Evolutionary conservation across 1,140 invertebrate species (phyloP), one percentile per base, ranked within the genome.

Genomic region (Bombus terrestris): DNA sequence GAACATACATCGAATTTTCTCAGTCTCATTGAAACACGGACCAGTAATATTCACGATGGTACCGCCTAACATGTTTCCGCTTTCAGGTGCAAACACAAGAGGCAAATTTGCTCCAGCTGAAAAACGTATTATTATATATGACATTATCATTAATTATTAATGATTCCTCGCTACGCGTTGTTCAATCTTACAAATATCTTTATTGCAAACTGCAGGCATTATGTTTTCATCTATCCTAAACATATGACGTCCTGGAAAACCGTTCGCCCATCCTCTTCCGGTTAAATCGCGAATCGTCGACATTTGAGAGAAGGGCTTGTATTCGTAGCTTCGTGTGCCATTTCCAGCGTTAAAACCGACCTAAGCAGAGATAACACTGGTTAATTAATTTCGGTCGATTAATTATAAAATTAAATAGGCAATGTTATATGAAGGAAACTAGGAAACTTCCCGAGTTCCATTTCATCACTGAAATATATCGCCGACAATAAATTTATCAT

Each of bases 271-370:
- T 35, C 98, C 98, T 91, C 98, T 96, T 22, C 96, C 96, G 0
- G 97, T 96, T 74, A 99, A 95, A 95, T 98, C 98, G 85, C 97
- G 96, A 18, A 99, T 96, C 35, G 98, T 97, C 41, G 98, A 97
- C 53, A 96, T 96, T 95, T 99, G 98, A 71, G 98, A 99, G 94
- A 98, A 99, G 0, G 98, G 98, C 79, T 96, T 96, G 93, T 99
- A 99, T 94, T 99, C 98, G 93, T 97, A 99, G 83, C 97, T 97
- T 92, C 97, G 96, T 2, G 98, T 99, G 28, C 98, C 98, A 92
- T 99, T 99, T 81, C 98, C 98, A 77, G 97, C 98, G 93, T 99
- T 99, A 94, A 99, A 99, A 62, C 98, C 98, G 91, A 99, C 97
- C 98, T 98, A 25, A 22, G 6, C 47, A 53, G 18, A 53, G 6